phyloP scores from a whole-genome alignment of 1,140 invertebrate genomes.

The Holotrichia oblita region DNA sequence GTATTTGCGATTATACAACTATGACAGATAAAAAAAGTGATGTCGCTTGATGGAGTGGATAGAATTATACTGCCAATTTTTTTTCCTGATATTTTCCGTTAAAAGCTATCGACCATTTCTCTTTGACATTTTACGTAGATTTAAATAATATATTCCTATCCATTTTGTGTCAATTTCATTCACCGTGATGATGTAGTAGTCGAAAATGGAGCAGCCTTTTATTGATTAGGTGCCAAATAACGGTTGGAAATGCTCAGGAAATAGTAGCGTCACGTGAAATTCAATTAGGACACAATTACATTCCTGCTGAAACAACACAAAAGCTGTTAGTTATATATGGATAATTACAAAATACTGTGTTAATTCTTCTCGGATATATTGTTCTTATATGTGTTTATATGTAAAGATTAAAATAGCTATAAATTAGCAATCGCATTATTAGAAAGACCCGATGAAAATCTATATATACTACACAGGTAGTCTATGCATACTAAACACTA shows the following conservation, averaged over 20 bases:
- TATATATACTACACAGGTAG: background rate
- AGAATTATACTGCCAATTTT: too few species aligned
- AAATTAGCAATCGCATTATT: background rate
- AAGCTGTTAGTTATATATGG: background rate
- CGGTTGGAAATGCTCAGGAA: conserved; percentile 5
- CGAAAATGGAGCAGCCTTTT: background rate
- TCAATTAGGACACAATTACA: background rate
- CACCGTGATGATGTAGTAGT: background rate
- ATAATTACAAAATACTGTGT: background rate
- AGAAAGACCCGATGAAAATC: background rate
- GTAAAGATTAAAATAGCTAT: background rate
- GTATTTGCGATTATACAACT: too few species aligned
- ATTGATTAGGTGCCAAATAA: conserved; percentile 5
- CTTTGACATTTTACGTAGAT: too few species aligned
- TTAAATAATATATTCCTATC: background rate
- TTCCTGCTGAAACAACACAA: background rate
- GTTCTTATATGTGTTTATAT: background rate
- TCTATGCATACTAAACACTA: background rate
- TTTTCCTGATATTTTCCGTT: too few species aligned
- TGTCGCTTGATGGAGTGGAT: too few species aligned
- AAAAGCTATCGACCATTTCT: too few species aligned
- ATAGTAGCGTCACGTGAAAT: conserved; percentile 16
- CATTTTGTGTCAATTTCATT: background rate
- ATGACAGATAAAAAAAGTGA: too few species aligned
- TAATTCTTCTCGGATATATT: background rate